Base-by-base conservation (phyloP, 2,888 invertebrate species). In the Machimus rusticus region DNA sequence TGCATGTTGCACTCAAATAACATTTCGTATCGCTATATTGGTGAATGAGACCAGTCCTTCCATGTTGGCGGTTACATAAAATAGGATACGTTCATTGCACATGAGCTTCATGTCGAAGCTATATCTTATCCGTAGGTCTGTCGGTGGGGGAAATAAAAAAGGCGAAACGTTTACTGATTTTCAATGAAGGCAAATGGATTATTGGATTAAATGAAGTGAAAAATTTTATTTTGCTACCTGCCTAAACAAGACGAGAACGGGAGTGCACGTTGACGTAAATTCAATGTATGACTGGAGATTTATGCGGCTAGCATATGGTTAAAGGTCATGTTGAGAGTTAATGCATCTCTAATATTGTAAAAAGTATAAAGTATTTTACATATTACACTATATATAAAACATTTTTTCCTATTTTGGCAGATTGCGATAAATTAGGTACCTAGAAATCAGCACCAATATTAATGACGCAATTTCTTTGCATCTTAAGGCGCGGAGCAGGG, bases 191-290 rank as follows among this genome's bases (percentile, higher is more conserved):
- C 34, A 66, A 66, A 66, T 66, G 43, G 78, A 78, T 43, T 78
- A 78, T 78, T 46, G 78, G 39, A 78, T 78, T 78, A 78, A 78
- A 43, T 78, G 78, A 78, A 46, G 78, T 78, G 78, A 43, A 78
- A 78, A 78, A 78, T 78, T 78, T 78, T 78, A 39, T 39, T 78
- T 46, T 66, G 66, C 12, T 78, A 39, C 39, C 46, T 39, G 78
- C 78, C 78, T 78, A 78, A 78, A 78, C 23, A 78, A 66, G 66
- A 66, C 28, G 66, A 66, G 66, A 66, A 23, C 51, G 28, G 66
- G 66, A 66, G 9, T 66, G 66, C 28, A 66, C 66, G 66, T 28
- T 66, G 66, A 66, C 66, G 28, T 66, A 9, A 66, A 66, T 66
- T 28, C 66, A 66, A 66, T 23, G 66, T 66, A 23, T 28, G 23